A percentile compares a stretch with the other conserved stretches of the same genome.
Evolutionary conservation across 2,113 vertebrate species (phyloP).

Genomic region (Prionailurus viverrinus): DNA sequence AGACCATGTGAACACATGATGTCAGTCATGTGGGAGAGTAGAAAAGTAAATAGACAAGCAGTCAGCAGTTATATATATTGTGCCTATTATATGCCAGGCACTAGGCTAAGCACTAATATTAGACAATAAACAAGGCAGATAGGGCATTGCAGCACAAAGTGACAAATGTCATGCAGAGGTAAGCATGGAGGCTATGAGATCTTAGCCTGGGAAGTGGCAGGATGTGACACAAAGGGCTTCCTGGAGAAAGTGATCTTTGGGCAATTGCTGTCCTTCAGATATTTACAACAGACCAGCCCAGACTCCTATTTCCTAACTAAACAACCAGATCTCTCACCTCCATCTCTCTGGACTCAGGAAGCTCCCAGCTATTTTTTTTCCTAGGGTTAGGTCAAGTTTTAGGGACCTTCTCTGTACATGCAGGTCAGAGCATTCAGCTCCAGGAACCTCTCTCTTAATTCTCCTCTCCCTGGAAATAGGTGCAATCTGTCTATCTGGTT

Average conservation of each 20-base stretch:
- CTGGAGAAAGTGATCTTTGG: constrained; percentile 1
- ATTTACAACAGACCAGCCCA: background rate
- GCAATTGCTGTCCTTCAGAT: background rate
- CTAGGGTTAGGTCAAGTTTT: background rate
- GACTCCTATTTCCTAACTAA: background rate
- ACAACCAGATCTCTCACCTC: background rate
- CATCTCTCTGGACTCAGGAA: background rate
- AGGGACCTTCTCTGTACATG: background rate
- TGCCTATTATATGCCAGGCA: background rate
- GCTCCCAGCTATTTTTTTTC: background rate
- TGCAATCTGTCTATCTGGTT: constrained; percentile 17
- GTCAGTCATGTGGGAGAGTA: background rate
- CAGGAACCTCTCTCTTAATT: background rate
- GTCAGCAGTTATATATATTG: background rate
- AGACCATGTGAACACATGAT: background rate
- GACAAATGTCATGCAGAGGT: background rate
- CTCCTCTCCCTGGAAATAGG: background rate
- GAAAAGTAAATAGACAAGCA: background rate
- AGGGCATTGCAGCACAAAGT: background rate
- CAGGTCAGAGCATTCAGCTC: background rate
- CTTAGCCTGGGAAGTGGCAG: background rate
- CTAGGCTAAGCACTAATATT: background rate
- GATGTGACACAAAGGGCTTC: background rate
- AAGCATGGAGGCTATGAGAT: background rate
- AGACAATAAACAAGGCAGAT: background rate